These are phyloP conservation scores for Clarias fuscus DNA, from an alignment of 2,797 vertebrate genomes.

Conservation along the genomic window DNA sequence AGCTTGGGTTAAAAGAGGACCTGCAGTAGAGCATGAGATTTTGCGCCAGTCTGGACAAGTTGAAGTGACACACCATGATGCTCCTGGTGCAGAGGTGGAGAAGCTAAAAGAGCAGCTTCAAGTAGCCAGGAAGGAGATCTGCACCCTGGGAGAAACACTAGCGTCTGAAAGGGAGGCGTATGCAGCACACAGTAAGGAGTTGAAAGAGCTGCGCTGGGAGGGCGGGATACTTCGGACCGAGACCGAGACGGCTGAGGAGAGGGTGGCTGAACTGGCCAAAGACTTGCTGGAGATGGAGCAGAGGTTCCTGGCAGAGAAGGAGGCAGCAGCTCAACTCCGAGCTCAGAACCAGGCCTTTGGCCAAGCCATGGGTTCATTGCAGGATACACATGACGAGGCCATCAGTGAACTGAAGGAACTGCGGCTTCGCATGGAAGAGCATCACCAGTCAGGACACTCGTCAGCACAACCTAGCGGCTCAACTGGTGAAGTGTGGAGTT, in stretches of 20 bases:
- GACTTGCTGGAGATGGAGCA: conserved; percentile 91
- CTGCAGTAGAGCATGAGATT: conserved; percentile 68
- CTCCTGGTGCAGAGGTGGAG: conserved; percentile 73
- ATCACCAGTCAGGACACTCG: conserved; percentile 58
- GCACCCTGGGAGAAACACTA: conserved; percentile 71
- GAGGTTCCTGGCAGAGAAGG: conserved; percentile 80
- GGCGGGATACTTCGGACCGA: conserved; percentile 92
- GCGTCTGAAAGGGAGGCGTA: conserved; percentile 72
- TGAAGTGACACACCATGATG: conserved; percentile 53
- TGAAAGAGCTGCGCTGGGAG: conserved; percentile 87
- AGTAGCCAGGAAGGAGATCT: conserved; percentile 72
- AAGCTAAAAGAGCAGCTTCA: conserved; percentile 76
- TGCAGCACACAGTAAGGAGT: conserved; percentile 74
- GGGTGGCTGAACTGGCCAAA: conserved; percentile 91
- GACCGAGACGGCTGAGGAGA: conserved; percentile 92
- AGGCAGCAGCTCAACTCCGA: conserved; percentile 75
- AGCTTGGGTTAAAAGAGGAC: conserved; percentile 56
- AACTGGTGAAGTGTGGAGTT: conserved; percentile 81
- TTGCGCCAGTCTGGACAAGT: conserved; percentile 71
- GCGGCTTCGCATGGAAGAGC: conserved; percentile 78
- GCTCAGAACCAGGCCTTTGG: conserved; percentile 87
- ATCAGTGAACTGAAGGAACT: conserved; percentile 75
- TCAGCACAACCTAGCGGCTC: conserved; percentile 57
- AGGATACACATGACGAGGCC: conserved; percentile 84
- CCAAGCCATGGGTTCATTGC: conserved; percentile 90